Conservation (phyloP, 2,888 invertebrate genomes). For the Coronaproctus castanopsis region DNA sequence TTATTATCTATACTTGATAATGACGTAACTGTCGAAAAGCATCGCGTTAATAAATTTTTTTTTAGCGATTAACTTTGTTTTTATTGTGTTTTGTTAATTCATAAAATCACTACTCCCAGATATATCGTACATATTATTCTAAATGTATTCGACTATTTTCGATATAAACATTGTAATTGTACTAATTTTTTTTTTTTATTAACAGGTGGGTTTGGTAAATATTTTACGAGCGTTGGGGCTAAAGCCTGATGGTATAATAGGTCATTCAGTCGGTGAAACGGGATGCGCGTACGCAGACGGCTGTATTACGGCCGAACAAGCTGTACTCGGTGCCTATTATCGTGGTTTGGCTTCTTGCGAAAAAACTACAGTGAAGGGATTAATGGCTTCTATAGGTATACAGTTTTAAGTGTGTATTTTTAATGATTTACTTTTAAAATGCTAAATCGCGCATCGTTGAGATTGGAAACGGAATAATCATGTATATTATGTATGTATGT, state of each 20-base stretch:
- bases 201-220: conserved; percentile 40
- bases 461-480: no score
- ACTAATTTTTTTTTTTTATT: no score
- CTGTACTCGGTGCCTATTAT: conserved; percentile 38
- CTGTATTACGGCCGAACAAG: conserved; percentile 37
- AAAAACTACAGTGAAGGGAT: conserved; percentile 26
- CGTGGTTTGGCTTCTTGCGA: conserved; percentile 31
- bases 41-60: background rate
- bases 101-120: no score
- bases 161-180: no score
- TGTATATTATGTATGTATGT: no score
- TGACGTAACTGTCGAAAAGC: background rate
- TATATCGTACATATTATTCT: no score
- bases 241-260: conserved; percentile 50
- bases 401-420: background rate
- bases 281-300: conserved; percentile 44
- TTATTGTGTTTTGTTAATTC: background rate
- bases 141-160: no score
- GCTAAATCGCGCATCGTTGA: no score
- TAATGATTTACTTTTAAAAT: no score
- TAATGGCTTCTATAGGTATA: conserved; percentile 34
- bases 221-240: conserved; percentile 38
- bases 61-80: background rate
- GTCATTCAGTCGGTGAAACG: conserved; percentile 42
- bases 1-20: no score